Evolutionary conservation across 2,888 invertebrate species (phyloP), one percentile per base, ranked within the genome.

Genomic region (Drosophila quinaria): DNA sequence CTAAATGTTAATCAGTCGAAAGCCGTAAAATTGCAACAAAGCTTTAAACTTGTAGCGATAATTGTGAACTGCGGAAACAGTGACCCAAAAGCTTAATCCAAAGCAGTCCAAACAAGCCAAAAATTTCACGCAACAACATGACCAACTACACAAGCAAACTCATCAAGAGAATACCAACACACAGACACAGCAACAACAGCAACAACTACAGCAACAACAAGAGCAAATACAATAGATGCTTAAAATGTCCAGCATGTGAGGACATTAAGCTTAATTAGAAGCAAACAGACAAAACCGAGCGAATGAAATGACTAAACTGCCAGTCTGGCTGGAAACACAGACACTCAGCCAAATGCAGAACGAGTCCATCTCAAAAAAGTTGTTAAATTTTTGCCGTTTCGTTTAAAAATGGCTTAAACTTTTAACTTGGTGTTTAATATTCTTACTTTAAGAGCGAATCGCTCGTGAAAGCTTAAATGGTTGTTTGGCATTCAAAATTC

Each of bases 221-320:
- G 22, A 42, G 25, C 50, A 42, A 66, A 33, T 39, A 44, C 51
- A 55, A 75, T 66, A 66, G 56, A 67, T 61, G 76, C 71, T 67
- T 67, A 67, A 75, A 75, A 75, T 72, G 76, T 76, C 64, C 58
- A 62, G 68, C 58, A 76, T 76, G 72, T 70, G 73, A 75, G 76
- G 63, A 75, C 79, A 79, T 79, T 79, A 76, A 79, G 79, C 79
- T 80, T 78, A 80, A 80, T 79, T 79, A 80, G 79, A 80, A 74
- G 73, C 79, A 76, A 79, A 74, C 76, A 75, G 75, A 75, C 76
- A 75, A 71, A 75, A 63, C 71, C 67, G 41, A 75, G 76, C 76
- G 63, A 67, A 75, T 60, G 63, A 61, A 75, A 75, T 71, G 71
- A 75, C 75, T 75, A 75, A 75, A 61, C 71, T 56, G 62, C 58